Evolutionary conservation across 1,140 invertebrate species (phyloP).

Genomic region (Sminthurides bifidus): DNA sequence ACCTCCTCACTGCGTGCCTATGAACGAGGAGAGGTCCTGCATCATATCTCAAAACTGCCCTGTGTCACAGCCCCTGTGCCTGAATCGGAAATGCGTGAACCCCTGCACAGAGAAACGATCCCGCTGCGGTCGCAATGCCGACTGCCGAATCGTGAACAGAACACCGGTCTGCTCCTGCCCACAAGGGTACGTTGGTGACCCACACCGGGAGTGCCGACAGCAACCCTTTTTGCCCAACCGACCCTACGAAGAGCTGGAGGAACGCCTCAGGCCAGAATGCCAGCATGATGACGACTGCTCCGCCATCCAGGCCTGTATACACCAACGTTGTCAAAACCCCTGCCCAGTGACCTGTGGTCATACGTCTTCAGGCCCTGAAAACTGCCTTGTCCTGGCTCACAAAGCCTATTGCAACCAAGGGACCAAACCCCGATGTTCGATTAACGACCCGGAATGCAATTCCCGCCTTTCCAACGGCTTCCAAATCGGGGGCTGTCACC

Average conservation of each 20-base stretch:
- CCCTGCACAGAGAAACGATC: conserved; percentile 32
- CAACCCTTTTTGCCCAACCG: too few relatives aligned
- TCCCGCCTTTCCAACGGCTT: conserved; percentile 32
- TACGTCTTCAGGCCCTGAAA: conserved; percentile 60
- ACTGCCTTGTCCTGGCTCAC: conserved; percentile 60
- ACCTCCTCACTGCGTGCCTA: conserved; percentile 59
- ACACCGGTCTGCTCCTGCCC: conserved; percentile 64
- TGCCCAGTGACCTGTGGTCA: conserved; percentile 70
- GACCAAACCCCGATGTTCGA: too few relatives aligned
- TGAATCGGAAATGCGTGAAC: conserved; percentile 34
- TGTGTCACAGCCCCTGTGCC: conserved; percentile 43
- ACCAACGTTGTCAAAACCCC: conserved; percentile 61
- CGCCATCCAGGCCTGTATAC: conserved; percentile 56
- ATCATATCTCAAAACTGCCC: too few relatives aligned
- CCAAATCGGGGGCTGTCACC: conserved; percentile 41
- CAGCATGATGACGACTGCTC: conserved; percentile 55
- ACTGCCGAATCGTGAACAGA: conserved; percentile 59
- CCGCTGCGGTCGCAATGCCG: conserved; percentile 54
- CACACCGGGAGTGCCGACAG: conserved; percentile 51
- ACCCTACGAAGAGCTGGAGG: conserved; percentile 33
- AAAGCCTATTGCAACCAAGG: conserved; percentile 56
- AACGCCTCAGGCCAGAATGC: conserved; percentile 57
- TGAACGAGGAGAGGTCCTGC: conserved; percentile 54
- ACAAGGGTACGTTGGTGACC: conserved; percentile 58
- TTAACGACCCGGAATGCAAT: conserved; percentile 47